Percentiles rank a stretch among this genome's conserved stretches.
Conservation (phyloP, 2,888 invertebrate genomes). For the Nudaria mundana region DNA sequence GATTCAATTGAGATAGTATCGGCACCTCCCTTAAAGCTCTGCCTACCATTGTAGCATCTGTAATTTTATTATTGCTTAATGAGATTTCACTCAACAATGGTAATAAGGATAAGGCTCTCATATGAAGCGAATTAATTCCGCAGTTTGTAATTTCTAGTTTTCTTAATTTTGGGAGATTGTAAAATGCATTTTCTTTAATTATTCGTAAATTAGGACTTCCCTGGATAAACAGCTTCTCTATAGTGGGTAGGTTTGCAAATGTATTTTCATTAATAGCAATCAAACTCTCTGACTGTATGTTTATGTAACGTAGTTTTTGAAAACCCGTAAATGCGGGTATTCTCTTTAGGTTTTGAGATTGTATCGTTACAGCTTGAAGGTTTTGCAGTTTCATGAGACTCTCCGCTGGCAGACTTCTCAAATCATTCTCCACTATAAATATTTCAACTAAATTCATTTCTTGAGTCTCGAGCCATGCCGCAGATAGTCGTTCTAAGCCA, state of each 20-base stretch:
- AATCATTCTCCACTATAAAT: slow-evolving; percentile 91
- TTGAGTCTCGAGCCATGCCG: slow-evolving; percentile 89
- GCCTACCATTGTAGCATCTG: slow-evolving; percentile 91
- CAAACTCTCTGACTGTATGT: slow-evolving; percentile 85
- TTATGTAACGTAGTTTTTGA: slow-evolving; percentile 86
- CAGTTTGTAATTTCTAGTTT: slow-evolving; percentile 89
- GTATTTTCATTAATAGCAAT: slow-evolving; percentile 84
- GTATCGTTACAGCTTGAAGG: slow-evolving; percentile 91
- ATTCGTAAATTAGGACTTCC: slow-evolving; percentile 85
- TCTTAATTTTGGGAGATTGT: slow-evolving; percentile 84
- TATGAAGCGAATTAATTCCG: slow-evolving; percentile 88
- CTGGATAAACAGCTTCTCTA: slow-evolving; percentile 88
- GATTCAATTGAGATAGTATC: slow-evolving; percentile 84
- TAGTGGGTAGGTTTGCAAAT: slow-evolving; percentile 85
- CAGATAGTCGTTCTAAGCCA: slow-evolving; percentile 89
- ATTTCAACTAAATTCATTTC: slow-evolving; percentile 90
- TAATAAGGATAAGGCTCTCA: slow-evolving; percentile 86
- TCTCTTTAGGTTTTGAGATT: slow-evolving; percentile 88
- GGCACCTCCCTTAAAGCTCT: slow-evolving; percentile 88
- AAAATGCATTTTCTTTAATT: slow-evolving; percentile 87
- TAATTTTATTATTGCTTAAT: slow-evolving; percentile 86
- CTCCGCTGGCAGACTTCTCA: slow-evolving; percentile 89
- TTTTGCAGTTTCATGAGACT: slow-evolving; percentile 87
- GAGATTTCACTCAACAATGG: slow-evolving; percentile 87
- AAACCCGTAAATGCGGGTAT: slow-evolving; percentile 87